Evolutionary conservation across 23 tunicate species (phyloP), one percentile per base, ranked within the genome.

Genomic region (Styela plicata): DNA sequence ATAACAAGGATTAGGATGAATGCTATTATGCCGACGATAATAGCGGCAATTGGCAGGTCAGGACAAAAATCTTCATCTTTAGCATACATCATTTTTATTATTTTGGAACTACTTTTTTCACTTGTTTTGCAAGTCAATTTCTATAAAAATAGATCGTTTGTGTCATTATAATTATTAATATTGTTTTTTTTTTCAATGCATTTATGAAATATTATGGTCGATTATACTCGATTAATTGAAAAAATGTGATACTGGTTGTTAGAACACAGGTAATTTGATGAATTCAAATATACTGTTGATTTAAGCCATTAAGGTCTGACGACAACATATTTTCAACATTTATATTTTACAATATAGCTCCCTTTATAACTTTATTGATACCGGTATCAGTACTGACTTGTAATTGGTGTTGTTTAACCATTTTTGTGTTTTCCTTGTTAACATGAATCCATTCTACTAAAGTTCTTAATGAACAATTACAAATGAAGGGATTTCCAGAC

Each of bases 401-500:
- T 44, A 90, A 81, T 10, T 85, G 64, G 30, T 85, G 84, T 34
- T 64, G 68, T 2, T 74, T 23, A 2, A 74, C 24, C 69, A 24
- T 30, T 5, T 57, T 26, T 2, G 35, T 26, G 36, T 90, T 81
- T 63, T 85, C 70, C 68, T 75, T 30, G 27, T 82, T 84, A 2
- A 82, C 75, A 81, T 91, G 90, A 24, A 91, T 79, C 87, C 88
- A 91, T 36, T 67, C 69, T 21, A 91, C 64, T 28, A 91, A 69
- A 3, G 97, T 81, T 5, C 82, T 64, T 52, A 78, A 69, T 2
- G 90, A 34, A 84, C 98, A 93, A 52, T 84, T 75, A 70, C 98
- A 93, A 22, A 31, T 10, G 7, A 93, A 57, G 28, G 98, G 86
- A 85, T 93, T 93, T 26, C 85, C 93, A 31, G 86, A 22, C 53